Evolutionary conservation across 1,140 invertebrate genomes (phyloP), one percentile per base, ranked within the genome.

Genomic region (Conus ventricosus): DNA sequence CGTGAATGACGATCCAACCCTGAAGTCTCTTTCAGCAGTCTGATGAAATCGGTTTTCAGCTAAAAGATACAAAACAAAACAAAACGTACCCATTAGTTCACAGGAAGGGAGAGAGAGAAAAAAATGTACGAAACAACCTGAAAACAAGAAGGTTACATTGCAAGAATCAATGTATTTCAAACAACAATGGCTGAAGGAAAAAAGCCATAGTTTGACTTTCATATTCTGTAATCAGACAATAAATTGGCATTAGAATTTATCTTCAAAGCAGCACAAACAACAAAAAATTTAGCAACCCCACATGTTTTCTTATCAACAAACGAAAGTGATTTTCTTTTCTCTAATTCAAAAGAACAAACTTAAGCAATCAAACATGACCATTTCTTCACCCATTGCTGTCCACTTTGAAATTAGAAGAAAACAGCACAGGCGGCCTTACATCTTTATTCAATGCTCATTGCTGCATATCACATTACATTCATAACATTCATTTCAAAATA

Each of bases 41-140:
- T 96, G 92, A 99, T 96, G 96, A 99, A 99, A 94, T 99, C 98
- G 94, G 97, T 97, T 96, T 98, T 98, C 92, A 98, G 97, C 98
- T 99, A 87, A 97, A 96, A 96, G 54, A 55, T 60, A 85, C 88
- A 87, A 87, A 67, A 89, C 54, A 86, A 60, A 87, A 54, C n/a
- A 85, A 10, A 87, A 81, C 27, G 10, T 25, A 80, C 39, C 51
- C n/a, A 39, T 27, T 0, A 78, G 39, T 0, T 78, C 25, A 78
- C 25, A 27, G 25, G n/a, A 39, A 3, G 39, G 39, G 3, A 39
- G 39, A 39, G 25, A 27, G 17, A 78, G 1, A 78, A 27, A 78
- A 39, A 8, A 23, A 78, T 7, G 8, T 39, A 78, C 25, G 23
- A 8, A 51, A 51, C 11, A 39, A 51, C 76, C 76, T 78, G 76